phyloP scores from a whole-genome alignment of 2,113 vertebrate genomes.

The Hystrix cristata region DNA sequence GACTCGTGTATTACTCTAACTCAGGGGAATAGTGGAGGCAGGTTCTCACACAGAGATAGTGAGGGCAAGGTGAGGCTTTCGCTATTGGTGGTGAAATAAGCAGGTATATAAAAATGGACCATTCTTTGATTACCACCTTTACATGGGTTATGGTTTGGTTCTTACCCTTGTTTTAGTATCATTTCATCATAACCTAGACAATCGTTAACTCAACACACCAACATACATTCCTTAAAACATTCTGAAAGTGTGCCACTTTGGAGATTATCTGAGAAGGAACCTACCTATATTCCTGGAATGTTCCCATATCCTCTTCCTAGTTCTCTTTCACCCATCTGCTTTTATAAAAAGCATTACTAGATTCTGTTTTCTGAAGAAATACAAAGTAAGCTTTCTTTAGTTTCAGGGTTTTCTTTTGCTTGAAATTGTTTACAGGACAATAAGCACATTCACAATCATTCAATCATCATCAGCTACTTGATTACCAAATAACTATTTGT shows the following conservation, averaged over 20 bases:
- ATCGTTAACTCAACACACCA: neutral
- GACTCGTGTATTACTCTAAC: neutral
- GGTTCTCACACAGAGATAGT: neutral
- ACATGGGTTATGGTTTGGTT: neutral
- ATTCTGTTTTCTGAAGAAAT: conserved; percentile 33
- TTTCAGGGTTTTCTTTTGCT: neutral
- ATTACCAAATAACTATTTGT: neutral
- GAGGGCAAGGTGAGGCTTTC: neutral
- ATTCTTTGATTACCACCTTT: neutral
- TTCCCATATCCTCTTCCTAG: neutral
- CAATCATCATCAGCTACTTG: neutral
- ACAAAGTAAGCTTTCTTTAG: neutral
- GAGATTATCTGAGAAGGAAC: neutral
- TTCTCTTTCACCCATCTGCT: neutral
- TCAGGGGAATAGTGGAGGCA: neutral
- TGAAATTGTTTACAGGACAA: neutral
- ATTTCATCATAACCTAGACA: neutral
- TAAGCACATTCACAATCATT: neutral
- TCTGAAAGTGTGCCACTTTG: neutral
- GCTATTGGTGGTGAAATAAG: neutral
- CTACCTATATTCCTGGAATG: neutral
- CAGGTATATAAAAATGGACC: neutral
- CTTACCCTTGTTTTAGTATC: neutral
- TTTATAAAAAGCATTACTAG: neutral
- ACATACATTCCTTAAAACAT: neutral